These are phyloP conservation scores for Condylura cristata DNA, from an alignment of 2,113 vertebrate species.

Conservation along the genomic window DNA sequence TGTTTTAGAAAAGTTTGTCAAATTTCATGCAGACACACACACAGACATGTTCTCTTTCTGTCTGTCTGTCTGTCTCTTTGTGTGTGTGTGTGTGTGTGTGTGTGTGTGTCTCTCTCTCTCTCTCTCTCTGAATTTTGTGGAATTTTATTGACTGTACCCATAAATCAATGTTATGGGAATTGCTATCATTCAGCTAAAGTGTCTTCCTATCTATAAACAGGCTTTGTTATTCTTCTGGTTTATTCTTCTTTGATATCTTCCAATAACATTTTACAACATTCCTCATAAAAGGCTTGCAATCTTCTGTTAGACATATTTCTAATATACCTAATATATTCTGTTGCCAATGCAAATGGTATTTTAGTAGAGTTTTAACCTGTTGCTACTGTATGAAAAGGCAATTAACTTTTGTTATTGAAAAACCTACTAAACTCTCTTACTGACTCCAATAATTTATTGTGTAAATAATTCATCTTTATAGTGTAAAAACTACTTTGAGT, in stretches of 20 bases:
- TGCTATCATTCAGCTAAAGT: constrained; percentile 6
- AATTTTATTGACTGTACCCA: background rate
- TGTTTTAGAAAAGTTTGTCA: background rate
- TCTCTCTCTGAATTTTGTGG: too few species aligned
- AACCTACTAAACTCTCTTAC: background rate
- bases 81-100: too few species aligned
- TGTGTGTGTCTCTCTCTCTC: too few species aligned
- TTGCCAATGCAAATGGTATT: background rate
- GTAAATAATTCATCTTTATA: background rate
- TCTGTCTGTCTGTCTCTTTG: too few species aligned
- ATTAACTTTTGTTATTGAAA: background rate
- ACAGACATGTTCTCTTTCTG: too few species aligned
- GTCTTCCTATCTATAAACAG: background rate
- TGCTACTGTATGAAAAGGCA: background rate
- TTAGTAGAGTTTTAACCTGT: background rate
- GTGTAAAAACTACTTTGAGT: background rate
- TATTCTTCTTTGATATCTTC: background rate
- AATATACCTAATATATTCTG: background rate
- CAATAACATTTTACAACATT: constrained; percentile 30
- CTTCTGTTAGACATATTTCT: background rate
- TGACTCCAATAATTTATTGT: background rate
- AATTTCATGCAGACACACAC: background rate
- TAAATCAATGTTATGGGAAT: constrained; percentile 35
- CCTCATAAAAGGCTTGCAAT: background rate
- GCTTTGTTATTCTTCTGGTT: constrained; percentile 21